These are phyloP conservation scores for Bathynomus jamesi DNA, from an alignment of 1,140 invertebrate genomes.

Conservation along the genomic window DNA sequence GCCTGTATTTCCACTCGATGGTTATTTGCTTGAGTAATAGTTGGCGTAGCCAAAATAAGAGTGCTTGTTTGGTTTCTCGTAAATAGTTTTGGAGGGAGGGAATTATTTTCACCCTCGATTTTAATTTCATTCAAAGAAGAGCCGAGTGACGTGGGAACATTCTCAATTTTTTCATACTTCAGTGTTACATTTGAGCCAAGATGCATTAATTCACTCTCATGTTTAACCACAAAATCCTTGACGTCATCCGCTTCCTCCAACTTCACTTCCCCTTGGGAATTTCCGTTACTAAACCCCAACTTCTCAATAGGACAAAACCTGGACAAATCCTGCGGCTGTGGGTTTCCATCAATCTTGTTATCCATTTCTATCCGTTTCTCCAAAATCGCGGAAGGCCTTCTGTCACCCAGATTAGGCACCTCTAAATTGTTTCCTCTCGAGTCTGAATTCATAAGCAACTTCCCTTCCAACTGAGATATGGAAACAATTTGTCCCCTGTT, in stretches of 20 bases:
- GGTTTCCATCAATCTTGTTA: conserved; percentile 42
- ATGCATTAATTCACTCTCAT: background rate
- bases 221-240: conserved; percentile 3
- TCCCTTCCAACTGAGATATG: background rate
- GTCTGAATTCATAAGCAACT: background rate
- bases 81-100: background rate
- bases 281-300: conserved; percentile 23
- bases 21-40: background rate
- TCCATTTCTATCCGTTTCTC: conserved; percentile 42
- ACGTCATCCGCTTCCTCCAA: background rate
- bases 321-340: conserved; percentile 30
- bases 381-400: background rate
- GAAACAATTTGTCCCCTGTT: conserved; percentile 41
- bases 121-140: too few species aligned
- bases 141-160: too few species aligned
- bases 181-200: background rate
- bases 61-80: background rate
- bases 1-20: background rate
- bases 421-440: background rate
- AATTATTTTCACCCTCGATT: background rate
- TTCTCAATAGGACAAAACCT: conserved; percentile 25
- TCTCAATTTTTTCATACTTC: background rate
- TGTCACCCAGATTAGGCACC: background rate
- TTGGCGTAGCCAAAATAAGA: background rate
- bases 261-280: conserved; percentile 2